A percentile compares a stretch with the other conserved stretches of the same genome.
phyloP scores from a whole-genome alignment of 2,888 invertebrate genomes.

The Tenthredo notha region DNA sequence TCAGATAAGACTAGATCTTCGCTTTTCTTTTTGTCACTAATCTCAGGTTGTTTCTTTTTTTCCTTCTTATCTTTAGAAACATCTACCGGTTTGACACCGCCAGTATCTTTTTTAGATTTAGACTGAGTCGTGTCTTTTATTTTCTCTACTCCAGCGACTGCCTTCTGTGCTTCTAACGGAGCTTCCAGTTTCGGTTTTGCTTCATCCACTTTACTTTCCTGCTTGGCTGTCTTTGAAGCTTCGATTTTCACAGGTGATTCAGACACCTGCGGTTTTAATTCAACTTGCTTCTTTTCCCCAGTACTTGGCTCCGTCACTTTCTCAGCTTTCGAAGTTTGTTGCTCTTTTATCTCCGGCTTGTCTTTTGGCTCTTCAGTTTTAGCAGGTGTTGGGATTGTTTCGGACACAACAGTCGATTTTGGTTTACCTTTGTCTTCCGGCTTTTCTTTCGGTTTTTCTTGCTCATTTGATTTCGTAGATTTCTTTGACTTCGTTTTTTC shows the following conservation, averaged over 20 bases:
- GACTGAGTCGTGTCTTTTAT: slow-evolving; percentile 14
- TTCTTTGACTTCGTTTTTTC: slow-evolving; percentile 28
- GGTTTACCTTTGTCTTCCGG: slow-evolving; percentile 8
- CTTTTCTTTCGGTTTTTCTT: slow-evolving; percentile 35
- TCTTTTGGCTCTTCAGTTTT: slow-evolving; percentile 7
- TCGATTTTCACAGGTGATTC: slow-evolving; percentile 16
- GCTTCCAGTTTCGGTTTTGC: slow-evolving; percentile 14
- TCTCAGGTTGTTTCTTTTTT: slow-evolving; percentile 12
- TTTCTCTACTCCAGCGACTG: background rate
- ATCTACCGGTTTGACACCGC: slow-evolving; percentile 26
- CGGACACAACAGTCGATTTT: background rate
- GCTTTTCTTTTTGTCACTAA: slow-evolving; percentile 15
- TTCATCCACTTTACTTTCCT: slow-evolving; percentile 32
- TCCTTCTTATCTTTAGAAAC: slow-evolving; percentile 34
- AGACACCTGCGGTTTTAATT: background rate
- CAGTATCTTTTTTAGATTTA: slow-evolving; percentile 24
- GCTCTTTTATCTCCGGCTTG: background rate
- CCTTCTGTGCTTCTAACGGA: background rate
- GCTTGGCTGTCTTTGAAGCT: background rate
- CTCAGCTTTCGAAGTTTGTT: background rate
- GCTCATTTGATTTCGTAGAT: slow-evolving; percentile 25
- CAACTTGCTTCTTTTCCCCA: background rate
- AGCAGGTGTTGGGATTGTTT: background rate
- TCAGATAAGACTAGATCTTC: background rate
- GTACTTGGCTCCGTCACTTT: background rate